Evolutionary conservation across 1,140 invertebrate genomes (phyloP), one percentile per base, ranked within the genome.

Genomic region (Pararge aegeria): DNA sequence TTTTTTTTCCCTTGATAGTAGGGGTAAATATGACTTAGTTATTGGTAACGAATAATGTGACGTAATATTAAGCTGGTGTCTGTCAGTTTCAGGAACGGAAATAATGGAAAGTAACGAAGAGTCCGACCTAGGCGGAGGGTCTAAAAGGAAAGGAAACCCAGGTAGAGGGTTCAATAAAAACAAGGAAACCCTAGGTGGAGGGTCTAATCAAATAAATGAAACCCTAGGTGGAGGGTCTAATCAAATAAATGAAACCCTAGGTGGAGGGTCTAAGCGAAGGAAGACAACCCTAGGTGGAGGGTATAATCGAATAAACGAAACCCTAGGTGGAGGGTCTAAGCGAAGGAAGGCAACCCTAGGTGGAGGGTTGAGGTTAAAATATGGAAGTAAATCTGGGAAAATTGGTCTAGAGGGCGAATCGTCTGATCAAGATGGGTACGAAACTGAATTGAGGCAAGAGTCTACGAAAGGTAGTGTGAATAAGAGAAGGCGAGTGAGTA

Each of bases 281-380:
- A 16, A 40, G 13, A 24, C 2, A 24, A 40, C 38, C 38, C 38
- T 40, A 40, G 38, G 38, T 40, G 38, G 38, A 40, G 38, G 38
- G 38, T 40, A 10, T 13, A 13, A 40, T n/a, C n/a, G 6, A 15
- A 40, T n/a, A n/a, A n/a, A n/a, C n/a, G 7, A 24, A 24, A 40
- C 38, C 38, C 38, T 40, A 40, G 38, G 38, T 40, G 38, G 38
- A 40, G 38, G 38, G 38, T 40, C 38, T 13, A 13, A 40, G 13
- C n/a, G 6, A 15, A 40, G 13, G 12, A 16, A 40, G 10, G 13
- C n/a, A 40, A 40, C 38, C 38, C 38, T 40, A 40, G 38, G 38
- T 40, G 38, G 42, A 19, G 42, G 42, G 42, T 44, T 44, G 18
- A 18, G 5, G 15, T 7, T 44, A 18, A 44, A 19, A 2, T 40